phyloP scores from a whole-genome alignment of 1,140 invertebrate genomes.

The Cheumatopsyche charites region DNA sequence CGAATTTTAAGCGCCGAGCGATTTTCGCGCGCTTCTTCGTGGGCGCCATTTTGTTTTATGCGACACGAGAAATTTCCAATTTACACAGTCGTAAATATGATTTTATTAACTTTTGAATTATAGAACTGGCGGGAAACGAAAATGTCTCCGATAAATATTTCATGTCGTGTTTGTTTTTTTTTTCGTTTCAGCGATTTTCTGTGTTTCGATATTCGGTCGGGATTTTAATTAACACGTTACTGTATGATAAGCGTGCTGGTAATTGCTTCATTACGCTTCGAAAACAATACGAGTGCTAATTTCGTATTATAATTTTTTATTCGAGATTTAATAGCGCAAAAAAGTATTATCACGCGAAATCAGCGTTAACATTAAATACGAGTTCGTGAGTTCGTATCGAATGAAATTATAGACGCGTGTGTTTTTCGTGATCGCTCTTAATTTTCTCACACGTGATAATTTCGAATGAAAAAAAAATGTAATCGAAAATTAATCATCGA shows the following conservation, averaged over 20 bases:
- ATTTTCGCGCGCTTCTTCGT: too few relatives aligned
- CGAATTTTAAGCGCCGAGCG: too few relatives aligned
- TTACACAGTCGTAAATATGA: too few relatives aligned
- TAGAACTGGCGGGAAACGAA: not conserved
- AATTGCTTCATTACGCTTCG: constrained; percentile 8
- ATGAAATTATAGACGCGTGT: too few relatives aligned
- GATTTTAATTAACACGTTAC: too few relatives aligned
- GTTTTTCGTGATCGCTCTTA: constrained; percentile 2
- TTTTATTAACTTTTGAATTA: not conserved
- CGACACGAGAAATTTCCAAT: too few relatives aligned
- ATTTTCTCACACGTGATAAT: not conserved
- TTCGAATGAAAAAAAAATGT: too few relatives aligned
- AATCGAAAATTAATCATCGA: not conserved
- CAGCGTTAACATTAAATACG: not conserved
- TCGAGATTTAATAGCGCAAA: not conserved
- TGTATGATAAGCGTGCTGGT: not conserved
- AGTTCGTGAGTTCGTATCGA: too few relatives aligned
- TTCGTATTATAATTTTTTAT: not conserved
- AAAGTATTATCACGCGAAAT: constrained; percentile 7
- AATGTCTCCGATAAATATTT: too few relatives aligned
- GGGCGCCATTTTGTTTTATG: too few relatives aligned
- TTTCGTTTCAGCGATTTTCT: too few relatives aligned
- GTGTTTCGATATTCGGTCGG: too few relatives aligned
- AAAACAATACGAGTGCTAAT: not conserved
- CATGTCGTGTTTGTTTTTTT: not conserved